phyloP scores from a whole-genome alignment of 2,888 invertebrate genomes.

The Cantharis rustica region DNA sequence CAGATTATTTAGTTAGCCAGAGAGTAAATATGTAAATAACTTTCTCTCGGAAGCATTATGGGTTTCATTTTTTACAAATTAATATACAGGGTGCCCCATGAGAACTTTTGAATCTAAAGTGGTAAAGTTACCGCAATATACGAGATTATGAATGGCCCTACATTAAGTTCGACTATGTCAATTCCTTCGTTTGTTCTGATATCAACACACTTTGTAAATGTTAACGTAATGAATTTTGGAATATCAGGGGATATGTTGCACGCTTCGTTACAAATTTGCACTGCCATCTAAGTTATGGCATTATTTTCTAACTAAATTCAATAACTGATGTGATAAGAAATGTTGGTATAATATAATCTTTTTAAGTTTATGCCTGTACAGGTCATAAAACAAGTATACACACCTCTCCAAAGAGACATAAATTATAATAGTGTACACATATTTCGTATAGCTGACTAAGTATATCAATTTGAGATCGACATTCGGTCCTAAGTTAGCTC shows the following conservation, averaged over 20 bases:
- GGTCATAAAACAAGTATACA: conserved; percentile 30
- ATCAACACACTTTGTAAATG: not conserved
- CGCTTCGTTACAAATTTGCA: not conserved
- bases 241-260: not conserved
- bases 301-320: not conserved
- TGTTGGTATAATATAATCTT: conserved; percentile 15
- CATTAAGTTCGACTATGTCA: not conserved
- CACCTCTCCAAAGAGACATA: conserved; percentile 29
- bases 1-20: not conserved
- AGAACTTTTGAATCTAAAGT: not conserved
- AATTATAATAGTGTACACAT: conserved; percentile 35
- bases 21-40: not conserved
- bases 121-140: not conserved
- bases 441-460: conserved; percentile 37
- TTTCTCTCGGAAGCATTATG: not conserved
- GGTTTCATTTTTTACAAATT: not conserved
- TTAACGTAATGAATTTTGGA: not conserved
- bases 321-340: conserved; percentile 14
- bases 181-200: not conserved
- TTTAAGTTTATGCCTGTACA: conserved; percentile 23
- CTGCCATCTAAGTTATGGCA: not conserved
- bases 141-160: not conserved
- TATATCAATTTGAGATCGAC: conserved; percentile 44
- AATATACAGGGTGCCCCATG: not conserved
- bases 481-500: conserved; percentile 34